Conservation (phyloP, 2,113 vertebrate genomes). For the Cavia porcellus region DNA sequence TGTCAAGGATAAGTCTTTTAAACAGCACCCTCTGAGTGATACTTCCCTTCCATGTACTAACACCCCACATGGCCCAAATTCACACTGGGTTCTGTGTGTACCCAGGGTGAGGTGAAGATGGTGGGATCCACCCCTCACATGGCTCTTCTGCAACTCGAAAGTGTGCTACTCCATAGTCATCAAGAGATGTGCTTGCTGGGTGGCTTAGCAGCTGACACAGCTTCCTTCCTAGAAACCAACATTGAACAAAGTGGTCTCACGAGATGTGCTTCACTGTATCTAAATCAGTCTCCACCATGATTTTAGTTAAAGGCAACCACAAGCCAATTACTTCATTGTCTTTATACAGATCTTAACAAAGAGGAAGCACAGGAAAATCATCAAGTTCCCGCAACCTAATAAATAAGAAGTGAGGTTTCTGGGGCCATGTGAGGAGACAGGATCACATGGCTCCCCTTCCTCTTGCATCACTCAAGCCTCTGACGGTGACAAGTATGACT, state of each 20-base stretch:
- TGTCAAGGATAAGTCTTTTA: conserved; percentile 82
- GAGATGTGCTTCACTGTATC: conserved; percentile 86
- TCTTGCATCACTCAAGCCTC: not conserved
- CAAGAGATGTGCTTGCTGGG: conserved; percentile 80
- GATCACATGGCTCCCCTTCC: not conserved
- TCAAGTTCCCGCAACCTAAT: not conserved
- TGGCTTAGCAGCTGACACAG: conserved; percentile 80
- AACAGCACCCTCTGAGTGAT: conserved; percentile 50
- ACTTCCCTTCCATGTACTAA: conserved; percentile 82
- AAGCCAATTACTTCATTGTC: conserved; percentile 83
- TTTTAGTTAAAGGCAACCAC: conserved; percentile 84
- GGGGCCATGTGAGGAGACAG: not conserved
- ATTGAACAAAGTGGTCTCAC: conserved; percentile 85
- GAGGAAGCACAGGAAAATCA: not conserved
- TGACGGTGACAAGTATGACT: not conserved
- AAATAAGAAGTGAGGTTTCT: not conserved
- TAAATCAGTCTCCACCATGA: conserved; percentile 81
- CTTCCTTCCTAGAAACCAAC: conserved; percentile 87
- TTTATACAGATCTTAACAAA: not conserved
- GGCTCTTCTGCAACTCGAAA: conserved; percentile 80
- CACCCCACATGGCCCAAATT: conserved; percentile 84
- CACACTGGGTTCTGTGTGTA: conserved; percentile 81
- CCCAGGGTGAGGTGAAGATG: conserved; percentile 85
- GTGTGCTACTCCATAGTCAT: conserved; percentile 83
- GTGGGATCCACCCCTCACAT: conserved; percentile 86